Percentiles rank a stretch among this genome's conserved stretches.
These are phyloP conservation scores for Platysteira castanea DNA, from an alignment of 2,113 vertebrate species.

Conservation along the genomic window DNA sequence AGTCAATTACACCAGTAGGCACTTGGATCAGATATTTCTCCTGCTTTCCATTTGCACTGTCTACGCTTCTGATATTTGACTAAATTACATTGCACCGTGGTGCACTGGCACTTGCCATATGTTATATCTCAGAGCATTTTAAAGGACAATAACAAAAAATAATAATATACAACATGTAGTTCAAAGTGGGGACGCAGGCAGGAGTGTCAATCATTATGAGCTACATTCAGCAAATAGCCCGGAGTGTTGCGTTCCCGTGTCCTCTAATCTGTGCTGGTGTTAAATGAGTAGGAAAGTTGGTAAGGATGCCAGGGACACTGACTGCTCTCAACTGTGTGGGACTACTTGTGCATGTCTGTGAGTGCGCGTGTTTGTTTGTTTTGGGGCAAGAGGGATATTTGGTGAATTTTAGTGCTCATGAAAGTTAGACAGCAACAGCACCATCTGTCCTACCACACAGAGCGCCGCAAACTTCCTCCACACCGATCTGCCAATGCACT, in stretches of 20 bases:
- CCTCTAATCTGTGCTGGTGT: conserved; percentile 38
- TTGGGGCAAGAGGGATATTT: conserved; percentile 28
- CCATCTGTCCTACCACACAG: conserved; percentile 63
- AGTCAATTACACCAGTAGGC: conserved; percentile 76
- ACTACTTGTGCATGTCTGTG: neutral
- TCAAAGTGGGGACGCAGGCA: conserved; percentile 39
- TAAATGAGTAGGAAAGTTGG: conserved; percentile 54
- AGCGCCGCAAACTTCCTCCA: conserved; percentile 23
- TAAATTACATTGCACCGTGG: conserved; percentile 73
- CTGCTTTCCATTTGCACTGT: conserved; percentile 61
- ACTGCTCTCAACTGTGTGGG: conserved; percentile 46
- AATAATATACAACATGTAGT: conserved; percentile 44
- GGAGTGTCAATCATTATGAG: conserved; percentile 56
- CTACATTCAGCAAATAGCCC: conserved; percentile 58
- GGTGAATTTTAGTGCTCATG: conserved; percentile 36
- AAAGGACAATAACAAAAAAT: conserved; percentile 70
- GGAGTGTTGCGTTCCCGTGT: conserved; percentile 28
- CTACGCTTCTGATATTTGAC: conserved; percentile 73
- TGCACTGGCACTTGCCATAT: conserved; percentile 64
- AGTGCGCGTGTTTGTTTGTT: conserved; percentile 7
- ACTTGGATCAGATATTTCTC: conserved; percentile 75
- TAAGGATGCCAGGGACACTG: conserved; percentile 14
- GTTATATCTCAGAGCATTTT: conserved; percentile 65
- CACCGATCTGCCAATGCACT: conserved; percentile 52
- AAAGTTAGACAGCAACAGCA: conserved; percentile 37